phyloP scores from a whole-genome alignment of 1,140 invertebrate species.

The Carposina sasakii region DNA sequence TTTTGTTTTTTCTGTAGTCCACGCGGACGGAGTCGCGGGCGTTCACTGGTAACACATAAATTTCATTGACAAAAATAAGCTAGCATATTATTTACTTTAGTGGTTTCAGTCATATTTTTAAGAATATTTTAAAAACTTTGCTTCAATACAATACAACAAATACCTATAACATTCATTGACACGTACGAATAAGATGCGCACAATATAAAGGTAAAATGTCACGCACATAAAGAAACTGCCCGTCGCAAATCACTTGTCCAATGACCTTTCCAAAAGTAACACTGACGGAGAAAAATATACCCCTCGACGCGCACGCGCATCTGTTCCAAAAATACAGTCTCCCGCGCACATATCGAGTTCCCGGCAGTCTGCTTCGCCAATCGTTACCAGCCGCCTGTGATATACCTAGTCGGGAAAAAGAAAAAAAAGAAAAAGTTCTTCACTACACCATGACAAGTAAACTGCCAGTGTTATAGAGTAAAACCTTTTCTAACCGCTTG shows the following conservation, averaged over 20 bases:
- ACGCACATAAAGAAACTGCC: slow-evolving; percentile 35
- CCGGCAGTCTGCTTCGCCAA: slow-evolving; percentile 38
- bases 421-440: slow-evolving; percentile 25
- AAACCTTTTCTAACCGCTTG: background rate
- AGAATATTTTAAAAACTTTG: no score
- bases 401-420: slow-evolving; percentile 42
- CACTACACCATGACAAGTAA: slow-evolving; percentile 59
- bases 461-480: slow-evolving; percentile 19
- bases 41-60: no score
- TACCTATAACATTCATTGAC: no score
- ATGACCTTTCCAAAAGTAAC: slow-evolving; percentile 68
- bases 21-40: no score
- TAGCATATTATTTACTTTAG: no score
- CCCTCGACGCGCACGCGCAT: slow-evolving; percentile 30
- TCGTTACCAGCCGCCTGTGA: slow-evolving; percentile 37
- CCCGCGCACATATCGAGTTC: slow-evolving; percentile 49
- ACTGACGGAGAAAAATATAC: slow-evolving; percentile 42
- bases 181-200: slow-evolving; percentile 12
- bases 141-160: no score
- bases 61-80: no score
- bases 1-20: no score
- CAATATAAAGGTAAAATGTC: slow-evolving; percentile 27
- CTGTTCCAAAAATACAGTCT: slow-evolving; percentile 51
- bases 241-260: slow-evolving; percentile 47
- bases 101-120: no score